phyloP scores from a whole-genome alignment of 2,797 vertebrate genomes.

The Acestrorhynchus altus region DNA sequence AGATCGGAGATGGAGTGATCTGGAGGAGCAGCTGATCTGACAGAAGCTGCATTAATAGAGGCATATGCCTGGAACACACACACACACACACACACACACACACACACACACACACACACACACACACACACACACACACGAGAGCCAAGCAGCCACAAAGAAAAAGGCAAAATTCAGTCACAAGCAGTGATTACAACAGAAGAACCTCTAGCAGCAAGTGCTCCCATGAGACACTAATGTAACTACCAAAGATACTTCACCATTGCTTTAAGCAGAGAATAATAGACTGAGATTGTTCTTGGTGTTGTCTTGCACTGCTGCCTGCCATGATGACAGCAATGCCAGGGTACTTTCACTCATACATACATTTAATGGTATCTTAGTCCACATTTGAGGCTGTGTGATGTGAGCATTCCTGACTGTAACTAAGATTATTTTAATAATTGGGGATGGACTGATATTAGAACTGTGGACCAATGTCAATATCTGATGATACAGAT shows the following conservation, averaged over 20 bases:
- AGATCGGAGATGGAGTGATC: slow-evolving; percentile 64
- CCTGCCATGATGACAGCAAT: not conserved
- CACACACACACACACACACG: not conserved
- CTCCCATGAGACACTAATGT: slow-evolving; percentile 34
- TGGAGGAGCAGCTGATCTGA: slow-evolving; percentile 70
- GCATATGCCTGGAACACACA: slow-evolving; percentile 64
- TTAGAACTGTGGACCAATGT: too few relatives aligned
- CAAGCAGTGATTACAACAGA: slow-evolving; percentile 22
- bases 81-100: slow-evolving; percentile 25
- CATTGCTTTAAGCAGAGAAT: slow-evolving; percentile 21
- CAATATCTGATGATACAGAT: too few relatives aligned
- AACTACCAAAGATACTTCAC: slow-evolving; percentile 29
- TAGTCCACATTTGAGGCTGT: not conserved
- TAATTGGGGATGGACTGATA: too few relatives aligned
- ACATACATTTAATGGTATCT: not conserved
- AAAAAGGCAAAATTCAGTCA: slow-evolving; percentile 20
- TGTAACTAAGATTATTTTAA: not conserved
- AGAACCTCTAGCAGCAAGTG: slow-evolving; percentile 12
- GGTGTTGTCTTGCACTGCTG: not conserved
- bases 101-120: slow-evolving; percentile 29
- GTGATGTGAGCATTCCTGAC: slow-evolving; percentile 13
- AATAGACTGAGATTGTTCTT: slow-evolving; percentile 1
- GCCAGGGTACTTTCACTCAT: not conserved
- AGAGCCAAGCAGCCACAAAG: slow-evolving; percentile 34
- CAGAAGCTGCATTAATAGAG: slow-evolving; percentile 73